phyloP scores from a whole-genome alignment of 2,797 vertebrate genomes.

The Psittacula echo region DNA sequence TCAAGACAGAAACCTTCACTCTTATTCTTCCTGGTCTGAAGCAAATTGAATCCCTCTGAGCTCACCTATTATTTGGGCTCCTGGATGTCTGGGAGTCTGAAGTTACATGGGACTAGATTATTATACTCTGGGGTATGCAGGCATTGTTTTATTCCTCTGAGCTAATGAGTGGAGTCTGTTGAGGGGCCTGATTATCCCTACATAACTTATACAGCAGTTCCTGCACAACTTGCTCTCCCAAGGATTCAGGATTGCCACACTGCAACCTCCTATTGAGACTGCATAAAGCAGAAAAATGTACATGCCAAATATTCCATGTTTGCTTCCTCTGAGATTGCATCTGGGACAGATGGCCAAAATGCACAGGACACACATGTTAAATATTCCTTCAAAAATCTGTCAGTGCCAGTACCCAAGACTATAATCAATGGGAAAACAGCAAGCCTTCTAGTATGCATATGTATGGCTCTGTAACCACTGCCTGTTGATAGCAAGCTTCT shows the following conservation, averaged over 20 bases:
- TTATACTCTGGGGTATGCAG: not conserved
- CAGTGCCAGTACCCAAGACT: not conserved
- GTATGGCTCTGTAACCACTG: not conserved
- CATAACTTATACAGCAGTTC: not conserved
- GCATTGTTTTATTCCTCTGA: not conserved
- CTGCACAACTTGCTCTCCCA: not conserved
- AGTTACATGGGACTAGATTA: not conserved
- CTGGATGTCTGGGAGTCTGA: not conserved
- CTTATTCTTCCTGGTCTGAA: not conserved
- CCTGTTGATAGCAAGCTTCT: not conserved
- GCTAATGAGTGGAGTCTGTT: not conserved
- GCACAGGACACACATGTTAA: not conserved
- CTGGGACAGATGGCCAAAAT: not conserved
- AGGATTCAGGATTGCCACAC: not conserved
- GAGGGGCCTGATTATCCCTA: not conserved
- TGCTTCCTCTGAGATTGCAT: not conserved
- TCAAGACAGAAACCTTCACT: not conserved
- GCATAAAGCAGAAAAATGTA: not conserved
- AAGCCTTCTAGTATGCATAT: not conserved
- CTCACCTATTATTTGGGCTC: not conserved
- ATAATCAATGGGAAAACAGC: not conserved
- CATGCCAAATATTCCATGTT: not conserved
- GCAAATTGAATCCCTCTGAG: not conserved
- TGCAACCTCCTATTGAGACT: not conserved
- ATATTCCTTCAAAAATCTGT: not conserved